Percentiles rank a stretch among this genome's conserved stretches.
Evolutionary conservation across 2,888 invertebrate species (phyloP).

Genomic region (Ramazzottius varieornatus): DNA sequence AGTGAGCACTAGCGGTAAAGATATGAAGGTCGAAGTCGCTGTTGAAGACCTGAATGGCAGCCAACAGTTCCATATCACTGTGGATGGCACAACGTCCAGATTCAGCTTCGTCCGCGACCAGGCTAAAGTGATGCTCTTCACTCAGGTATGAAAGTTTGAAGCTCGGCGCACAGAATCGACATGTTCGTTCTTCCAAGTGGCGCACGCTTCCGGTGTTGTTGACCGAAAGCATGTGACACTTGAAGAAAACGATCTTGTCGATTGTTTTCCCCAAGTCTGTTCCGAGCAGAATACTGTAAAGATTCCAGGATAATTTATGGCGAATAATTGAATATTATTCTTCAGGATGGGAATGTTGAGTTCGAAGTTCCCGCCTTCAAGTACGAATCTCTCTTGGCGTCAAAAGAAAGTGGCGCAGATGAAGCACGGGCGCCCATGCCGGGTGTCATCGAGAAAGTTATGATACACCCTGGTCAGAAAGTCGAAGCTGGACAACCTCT

Average conservation of each 20-base stretch:
- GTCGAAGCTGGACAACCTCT: conserved; percentile 67
- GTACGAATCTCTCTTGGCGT: conserved; percentile 5
- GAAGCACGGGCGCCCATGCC: conserved; percentile 69
- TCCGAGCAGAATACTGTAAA: no score
- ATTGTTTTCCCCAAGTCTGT: no score
- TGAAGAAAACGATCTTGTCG: no score
- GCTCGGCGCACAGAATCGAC: no score
- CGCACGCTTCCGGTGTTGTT: no score
- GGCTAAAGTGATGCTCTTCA: no score
- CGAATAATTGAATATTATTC: no score
- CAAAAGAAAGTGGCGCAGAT: conserved; percentile 26
- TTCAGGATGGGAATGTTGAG: background rate
- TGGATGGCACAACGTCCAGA: background rate
- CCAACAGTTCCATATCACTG: background rate
- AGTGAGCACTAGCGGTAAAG: background rate
- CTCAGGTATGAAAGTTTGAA: no score
- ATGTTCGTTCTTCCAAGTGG: no score
- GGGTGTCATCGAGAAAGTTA: conserved; percentile 66
- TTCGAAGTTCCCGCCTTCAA: background rate
- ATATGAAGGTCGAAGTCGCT: background rate
- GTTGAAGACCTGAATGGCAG: background rate
- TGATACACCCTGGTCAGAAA: conserved; percentile 48
- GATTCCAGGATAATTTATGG: no score
- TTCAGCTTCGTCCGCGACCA: no score
- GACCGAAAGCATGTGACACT: no score